Conservation (phyloP, 1,140 invertebrate genomes). For the Scaptodrosophila lebanonensis region DNA sequence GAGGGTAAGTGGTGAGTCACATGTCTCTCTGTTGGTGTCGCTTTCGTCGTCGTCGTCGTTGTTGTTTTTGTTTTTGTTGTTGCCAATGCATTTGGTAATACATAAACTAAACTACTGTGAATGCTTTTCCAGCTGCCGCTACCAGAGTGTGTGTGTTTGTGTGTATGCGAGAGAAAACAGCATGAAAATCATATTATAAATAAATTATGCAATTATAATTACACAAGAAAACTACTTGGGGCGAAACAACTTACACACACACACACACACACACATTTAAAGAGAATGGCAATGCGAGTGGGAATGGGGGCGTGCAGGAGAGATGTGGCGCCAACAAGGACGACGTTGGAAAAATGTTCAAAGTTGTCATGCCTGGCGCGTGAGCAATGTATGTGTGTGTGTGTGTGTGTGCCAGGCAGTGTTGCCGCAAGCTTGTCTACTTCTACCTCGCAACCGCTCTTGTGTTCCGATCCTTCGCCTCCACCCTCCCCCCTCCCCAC, state of each 20-base stretch:
- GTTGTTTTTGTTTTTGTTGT: slow-evolving; percentile 17
- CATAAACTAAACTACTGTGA: slow-evolving; percentile 46
- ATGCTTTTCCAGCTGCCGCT: background rate
- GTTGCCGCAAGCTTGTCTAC: slow-evolving; percentile 14
- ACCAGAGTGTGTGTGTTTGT: slow-evolving; percentile 7
- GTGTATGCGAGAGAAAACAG: slow-evolving; percentile 49
- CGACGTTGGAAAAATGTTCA: slow-evolving; percentile 53
- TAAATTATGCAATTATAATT: slow-evolving; percentile 75
- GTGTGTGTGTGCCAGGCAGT: slow-evolving; percentile 7
- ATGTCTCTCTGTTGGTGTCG: no score
- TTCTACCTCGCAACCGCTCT: background rate
- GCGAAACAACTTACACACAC: slow-evolving; percentile 55
- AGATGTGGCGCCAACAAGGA: slow-evolving; percentile 3
- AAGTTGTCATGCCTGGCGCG: slow-evolving; percentile 64
- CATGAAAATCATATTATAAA: slow-evolving; percentile 75
- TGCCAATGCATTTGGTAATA: slow-evolving; percentile 57
- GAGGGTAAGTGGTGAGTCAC: no score
- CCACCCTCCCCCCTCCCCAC: background rate
- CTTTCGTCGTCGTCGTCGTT: no score
- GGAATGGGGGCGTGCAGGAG: slow-evolving; percentile 12
- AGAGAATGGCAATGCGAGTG: slow-evolving; percentile 6
- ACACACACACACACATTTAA: slow-evolving; percentile 21
- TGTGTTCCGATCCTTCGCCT: no score
- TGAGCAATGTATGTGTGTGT: slow-evolving; percentile 8
- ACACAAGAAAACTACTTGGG: slow-evolving; percentile 74